These are phyloP conservation scores for Holacanthus passer DNA, from an alignment of 2,113 vertebrate genomes.

Conservation along the genomic window DNA sequence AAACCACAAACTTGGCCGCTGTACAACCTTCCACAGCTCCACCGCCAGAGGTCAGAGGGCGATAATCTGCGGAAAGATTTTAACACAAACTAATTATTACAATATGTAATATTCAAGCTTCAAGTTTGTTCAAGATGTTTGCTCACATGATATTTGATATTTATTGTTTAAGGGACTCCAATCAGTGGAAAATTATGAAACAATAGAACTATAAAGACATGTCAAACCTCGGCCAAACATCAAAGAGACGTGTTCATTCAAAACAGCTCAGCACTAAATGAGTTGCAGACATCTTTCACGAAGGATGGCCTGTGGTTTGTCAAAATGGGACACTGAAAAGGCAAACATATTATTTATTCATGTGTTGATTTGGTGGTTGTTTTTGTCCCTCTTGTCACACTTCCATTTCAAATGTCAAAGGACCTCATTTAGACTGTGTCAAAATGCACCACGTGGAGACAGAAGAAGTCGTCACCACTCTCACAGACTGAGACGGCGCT, in stretches of 20 bases:
- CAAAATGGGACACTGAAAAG: conserved; percentile 73
- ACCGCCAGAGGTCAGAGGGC: neutral
- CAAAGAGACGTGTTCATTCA: conserved; percentile 64
- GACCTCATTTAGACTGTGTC: conserved; percentile 67
- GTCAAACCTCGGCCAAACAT: conserved; percentile 53
- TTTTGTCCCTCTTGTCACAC: conserved; percentile 74
- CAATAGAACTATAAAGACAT: conserved; percentile 58
- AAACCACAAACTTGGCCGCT: neutral
- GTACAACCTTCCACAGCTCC: neutral
- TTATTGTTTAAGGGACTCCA: conserved; percentile 38
- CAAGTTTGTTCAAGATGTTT: conserved; percentile 50
- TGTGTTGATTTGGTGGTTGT: conserved; percentile 72
- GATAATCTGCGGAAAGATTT: conserved; percentile 16
- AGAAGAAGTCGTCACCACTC: neutral
- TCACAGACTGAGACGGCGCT: conserved; percentile 4
- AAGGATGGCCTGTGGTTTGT: conserved; percentile 64
- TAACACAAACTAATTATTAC: conserved; percentile 1
- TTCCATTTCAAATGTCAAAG: conserved; percentile 73
- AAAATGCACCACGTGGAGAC: conserved; percentile 44
- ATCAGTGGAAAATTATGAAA: conserved; percentile 56
- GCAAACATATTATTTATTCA: conserved; percentile 79
- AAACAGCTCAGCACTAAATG: conserved; percentile 65
- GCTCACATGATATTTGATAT: conserved; percentile 39
- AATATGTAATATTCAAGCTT: conserved; percentile 13
- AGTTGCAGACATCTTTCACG: conserved; percentile 64